Evolutionary conservation across 2,888 invertebrate species (phyloP).

Genomic region (Polia nebulosa): DNA sequence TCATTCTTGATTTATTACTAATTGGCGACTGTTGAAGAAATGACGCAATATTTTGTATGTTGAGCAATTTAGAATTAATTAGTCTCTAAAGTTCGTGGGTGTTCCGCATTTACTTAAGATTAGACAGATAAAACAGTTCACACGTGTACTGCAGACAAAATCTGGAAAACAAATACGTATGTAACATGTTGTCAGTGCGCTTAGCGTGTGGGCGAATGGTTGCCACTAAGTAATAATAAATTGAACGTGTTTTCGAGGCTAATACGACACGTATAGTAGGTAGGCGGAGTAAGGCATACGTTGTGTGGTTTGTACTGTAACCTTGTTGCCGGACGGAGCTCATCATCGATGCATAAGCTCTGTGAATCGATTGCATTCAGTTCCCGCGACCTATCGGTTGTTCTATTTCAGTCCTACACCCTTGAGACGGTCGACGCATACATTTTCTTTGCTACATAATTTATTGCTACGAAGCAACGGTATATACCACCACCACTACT

Average conservation of each 20-base stretch:
- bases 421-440: conserved; percentile 61
- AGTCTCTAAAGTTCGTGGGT: conserved; percentile 18
- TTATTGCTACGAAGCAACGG: conserved; percentile 48
- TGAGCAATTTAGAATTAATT: conserved; percentile 26
- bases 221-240: conserved; percentile 54
- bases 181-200: conserved; percentile 24
- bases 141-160: not conserved
- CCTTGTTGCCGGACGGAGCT: conserved; percentile 53
- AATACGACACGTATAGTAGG: conserved; percentile 24
- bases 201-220: conserved; percentile 46
- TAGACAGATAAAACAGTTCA: not conserved
- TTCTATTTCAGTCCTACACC: conserved; percentile 71
- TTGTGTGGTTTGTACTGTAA: conserved; percentile 37
- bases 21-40: conserved; percentile 43
- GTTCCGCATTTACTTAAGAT: not conserved
- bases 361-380: conserved; percentile 75
- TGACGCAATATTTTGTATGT: conserved; percentile 24
- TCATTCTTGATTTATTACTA: conserved; percentile 57
- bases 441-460: conserved; percentile 62
- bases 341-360: conserved; percentile 78
- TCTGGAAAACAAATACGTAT: conserved; percentile 36
- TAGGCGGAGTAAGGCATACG: conserved; percentile 13
- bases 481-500: no score
- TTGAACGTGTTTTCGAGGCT: conserved; percentile 50
- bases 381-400: conserved; percentile 70